These are phyloP conservation scores for Antennarius striatus DNA, from an alignment of 2,113 vertebrate genomes.

Conservation along the genomic window DNA sequence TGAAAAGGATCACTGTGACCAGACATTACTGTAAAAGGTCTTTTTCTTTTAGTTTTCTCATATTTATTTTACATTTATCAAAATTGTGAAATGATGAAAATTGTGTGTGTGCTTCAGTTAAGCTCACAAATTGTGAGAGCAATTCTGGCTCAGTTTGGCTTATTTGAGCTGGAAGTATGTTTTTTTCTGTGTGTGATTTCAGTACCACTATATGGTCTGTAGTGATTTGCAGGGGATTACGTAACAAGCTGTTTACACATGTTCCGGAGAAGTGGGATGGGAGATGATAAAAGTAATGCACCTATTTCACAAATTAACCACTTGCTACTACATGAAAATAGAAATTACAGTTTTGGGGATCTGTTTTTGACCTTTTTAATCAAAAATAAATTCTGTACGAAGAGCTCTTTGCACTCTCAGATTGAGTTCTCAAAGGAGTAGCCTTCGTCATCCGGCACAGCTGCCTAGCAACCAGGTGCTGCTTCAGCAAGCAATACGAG, in stretches of 20 bases:
- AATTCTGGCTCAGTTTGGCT: too few relatives aligned
- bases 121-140: background rate
- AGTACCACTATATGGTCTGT: too few relatives aligned
- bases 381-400: conserved; percentile 31
- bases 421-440: conserved; percentile 36
- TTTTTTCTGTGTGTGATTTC: too few relatives aligned
- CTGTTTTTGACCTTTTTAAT: conserved; percentile 48
- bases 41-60: too few relatives aligned
- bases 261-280: background rate
- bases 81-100: too few relatives aligned
- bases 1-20: too few relatives aligned
- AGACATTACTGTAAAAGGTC: too few relatives aligned
- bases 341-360: conserved; percentile 23
- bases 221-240: too few relatives aligned
- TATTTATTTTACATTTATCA: too few relatives aligned
- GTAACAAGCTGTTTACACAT: too few relatives aligned
- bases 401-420: conserved; percentile 35
- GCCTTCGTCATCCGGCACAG: conserved; percentile 29
- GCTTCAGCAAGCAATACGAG: conserved; percentile 30
- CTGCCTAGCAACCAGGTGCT: conserved; percentile 73
- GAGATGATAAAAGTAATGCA: background rate
- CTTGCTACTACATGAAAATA: conserved; percentile 1
- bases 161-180: too few relatives aligned
- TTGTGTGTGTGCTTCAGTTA: too few relatives aligned
- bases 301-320: background rate